Evolutionary conservation across 2,113 vertebrate genomes (phyloP).

Genomic region (Rutilus rutilus): DNA sequence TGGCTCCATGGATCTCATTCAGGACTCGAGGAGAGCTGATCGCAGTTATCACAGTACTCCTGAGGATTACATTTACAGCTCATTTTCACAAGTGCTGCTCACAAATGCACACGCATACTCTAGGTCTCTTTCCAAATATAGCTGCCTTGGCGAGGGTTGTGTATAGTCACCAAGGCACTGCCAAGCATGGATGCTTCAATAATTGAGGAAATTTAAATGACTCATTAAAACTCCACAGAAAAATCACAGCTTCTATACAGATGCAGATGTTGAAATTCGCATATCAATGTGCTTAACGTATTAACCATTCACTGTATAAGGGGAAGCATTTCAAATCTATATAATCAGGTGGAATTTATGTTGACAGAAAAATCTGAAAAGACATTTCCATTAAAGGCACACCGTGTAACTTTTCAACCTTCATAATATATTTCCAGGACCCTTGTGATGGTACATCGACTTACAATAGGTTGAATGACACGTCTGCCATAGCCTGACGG

Average conservation of each 20-base stretch:
- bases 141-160: background rate
- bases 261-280: background rate
- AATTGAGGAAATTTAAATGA: slow-evolving; percentile 30
- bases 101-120: slow-evolving; percentile 19
- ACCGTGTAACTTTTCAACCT: no score
- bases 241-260: background rate
- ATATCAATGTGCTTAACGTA: no score
- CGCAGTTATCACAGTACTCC: background rate
- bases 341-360: background rate
- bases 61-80: slow-evolving; percentile 4
- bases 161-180: background rate
- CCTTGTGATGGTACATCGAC: no score
- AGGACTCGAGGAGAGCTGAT: background rate
- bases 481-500: no score
- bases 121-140: background rate
- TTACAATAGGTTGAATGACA: no score
- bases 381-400: no score
- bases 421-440: no score
- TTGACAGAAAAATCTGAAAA: background rate
- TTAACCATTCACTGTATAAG: background rate
- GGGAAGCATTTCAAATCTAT: background rate
- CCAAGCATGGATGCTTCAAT: slow-evolving; percentile 6
- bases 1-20: slow-evolving; percentile 22
- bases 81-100: slow-evolving; percentile 36
- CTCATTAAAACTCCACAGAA: slow-evolving; percentile 11